Evolutionary conservation across 1,140 invertebrate genomes (phyloP), one percentile per base, ranked within the genome.

Genomic region (Megalonaias nervosa): DNA sequence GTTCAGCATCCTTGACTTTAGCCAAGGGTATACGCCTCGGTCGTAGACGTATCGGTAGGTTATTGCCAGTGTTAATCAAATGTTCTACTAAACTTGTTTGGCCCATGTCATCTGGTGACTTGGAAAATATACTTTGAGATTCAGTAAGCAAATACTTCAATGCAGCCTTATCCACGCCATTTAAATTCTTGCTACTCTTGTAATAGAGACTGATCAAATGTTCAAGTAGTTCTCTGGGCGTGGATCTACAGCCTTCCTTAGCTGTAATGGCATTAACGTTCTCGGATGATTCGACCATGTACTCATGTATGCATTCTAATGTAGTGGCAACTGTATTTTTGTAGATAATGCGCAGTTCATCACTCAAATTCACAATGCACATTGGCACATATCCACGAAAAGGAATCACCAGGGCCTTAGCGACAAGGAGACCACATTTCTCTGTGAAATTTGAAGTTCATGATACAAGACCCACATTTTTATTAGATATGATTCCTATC

Each of bases 21-120:
- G 74, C 55, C 2, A 79, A 38, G 1, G 68, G 72, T 13, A 75
- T 67, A 13, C 68, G 48, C 57, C 55, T 62, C 3, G 48, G 73
- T 19, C 67, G 48, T 67, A 74, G 77, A 67, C 71, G 71, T 16
- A 71, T 71, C 17, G 77, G 72, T 48, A 38, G n/a, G 17, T 67
- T 62, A 21, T 62, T 31, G 16, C 73, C 77, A 21, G 76, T 78
- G 23, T 78, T 38, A 31, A 67, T 73, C 9, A 4, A 38, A 72
- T 71, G 62, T 65, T 79, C 67, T 38, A 59, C 72, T 26, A 79
- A 23, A 38, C 60, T n/a, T 15, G 68, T 74, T 19, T 31, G 48
- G 14, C 72, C 67, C 13, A 79, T 14, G 65, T 79, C 77, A 57
- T 26, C 70, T 26, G 70, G 55, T 21, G 76, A 78, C 21, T 67